Conservation (phyloP, 2,888 invertebrate genomes). For the Drymonia ruficornis region DNA sequence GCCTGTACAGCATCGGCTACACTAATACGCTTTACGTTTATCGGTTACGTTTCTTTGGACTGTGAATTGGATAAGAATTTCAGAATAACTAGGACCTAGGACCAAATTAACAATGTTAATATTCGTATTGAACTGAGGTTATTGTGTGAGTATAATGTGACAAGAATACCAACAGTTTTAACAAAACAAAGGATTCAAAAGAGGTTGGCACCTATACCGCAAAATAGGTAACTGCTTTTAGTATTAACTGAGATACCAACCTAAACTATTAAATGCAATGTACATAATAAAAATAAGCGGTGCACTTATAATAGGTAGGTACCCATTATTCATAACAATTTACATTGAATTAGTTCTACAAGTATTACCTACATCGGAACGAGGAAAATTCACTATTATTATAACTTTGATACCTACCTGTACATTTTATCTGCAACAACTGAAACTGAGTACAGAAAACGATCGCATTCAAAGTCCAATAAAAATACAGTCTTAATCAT, state of each 20-base stretch:
- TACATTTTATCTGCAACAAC: not conserved
- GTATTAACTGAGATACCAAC: not conserved
- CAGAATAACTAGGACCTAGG: too few species aligned
- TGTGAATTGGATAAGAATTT: too few species aligned
- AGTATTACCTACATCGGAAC: not conserved
- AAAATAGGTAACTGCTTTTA: too few species aligned
- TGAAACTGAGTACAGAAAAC: not conserved
- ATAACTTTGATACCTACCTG: not conserved
- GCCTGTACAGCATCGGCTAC: too few species aligned
- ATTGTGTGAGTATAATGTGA: too few species aligned
- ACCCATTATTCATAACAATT: not conserved
- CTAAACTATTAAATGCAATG: not conserved
- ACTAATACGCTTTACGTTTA: too few species aligned
- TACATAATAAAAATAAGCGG: too few species aligned
- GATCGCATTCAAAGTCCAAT: slow-evolving; percentile 1
- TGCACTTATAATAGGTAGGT: too few species aligned
- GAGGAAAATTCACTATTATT: not conserved
- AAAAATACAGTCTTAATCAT: not conserved
- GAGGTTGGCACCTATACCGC: not conserved
- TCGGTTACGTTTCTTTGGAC: too few species aligned
- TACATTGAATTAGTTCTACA: not conserved
- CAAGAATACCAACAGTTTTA: not conserved
- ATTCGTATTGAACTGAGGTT: not conserved
- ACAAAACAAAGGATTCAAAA: not conserved
- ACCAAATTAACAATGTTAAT: too few species aligned